Evolutionary conservation across 2,113 vertebrate genomes (phyloP).

Genomic region (Micronycteris hirsuta): DNA sequence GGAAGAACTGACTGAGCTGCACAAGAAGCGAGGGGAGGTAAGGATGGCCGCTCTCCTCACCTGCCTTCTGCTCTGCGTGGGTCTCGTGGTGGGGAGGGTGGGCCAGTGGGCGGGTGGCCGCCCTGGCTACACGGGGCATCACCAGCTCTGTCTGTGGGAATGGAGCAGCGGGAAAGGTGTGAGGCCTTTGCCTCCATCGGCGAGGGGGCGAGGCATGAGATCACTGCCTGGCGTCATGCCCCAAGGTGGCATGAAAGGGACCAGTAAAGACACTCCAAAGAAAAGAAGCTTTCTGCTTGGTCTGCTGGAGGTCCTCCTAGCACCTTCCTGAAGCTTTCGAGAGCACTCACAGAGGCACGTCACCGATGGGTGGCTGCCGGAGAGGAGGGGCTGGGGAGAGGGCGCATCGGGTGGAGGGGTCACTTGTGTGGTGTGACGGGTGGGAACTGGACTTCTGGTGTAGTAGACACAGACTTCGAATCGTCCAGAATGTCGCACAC

Average conservation of each 20-base stretch:
- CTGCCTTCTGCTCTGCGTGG: background rate
- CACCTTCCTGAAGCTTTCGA: background rate
- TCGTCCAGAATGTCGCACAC: no score
- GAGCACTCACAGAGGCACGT: background rate
- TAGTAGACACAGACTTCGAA: no score
- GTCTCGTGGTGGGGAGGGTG: no score
- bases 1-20: slow-evolving; percentile 95
- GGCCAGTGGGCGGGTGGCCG: background rate
- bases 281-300: background rate
- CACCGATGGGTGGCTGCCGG: background rate
- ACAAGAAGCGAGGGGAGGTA: slow-evolving; percentile 98
- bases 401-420: background rate
- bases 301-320: fast-evolving
- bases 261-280: background rate
- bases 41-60: background rate
- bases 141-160: background rate
- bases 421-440: background rate
- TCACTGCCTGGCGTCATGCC: fast-evolving
- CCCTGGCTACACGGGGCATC: background rate
- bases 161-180: background rate
- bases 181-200: background rate
- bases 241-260: background rate
- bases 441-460: background rate
- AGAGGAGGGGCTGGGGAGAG: background rate
- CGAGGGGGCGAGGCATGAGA: background rate